A percentile compares a stretch with the other conserved stretches of the same genome.
These are phyloP conservation scores for Otolemur garnettii DNA, from an alignment of 2,113 vertebrate genomes.

Conservation along the genomic window DNA sequence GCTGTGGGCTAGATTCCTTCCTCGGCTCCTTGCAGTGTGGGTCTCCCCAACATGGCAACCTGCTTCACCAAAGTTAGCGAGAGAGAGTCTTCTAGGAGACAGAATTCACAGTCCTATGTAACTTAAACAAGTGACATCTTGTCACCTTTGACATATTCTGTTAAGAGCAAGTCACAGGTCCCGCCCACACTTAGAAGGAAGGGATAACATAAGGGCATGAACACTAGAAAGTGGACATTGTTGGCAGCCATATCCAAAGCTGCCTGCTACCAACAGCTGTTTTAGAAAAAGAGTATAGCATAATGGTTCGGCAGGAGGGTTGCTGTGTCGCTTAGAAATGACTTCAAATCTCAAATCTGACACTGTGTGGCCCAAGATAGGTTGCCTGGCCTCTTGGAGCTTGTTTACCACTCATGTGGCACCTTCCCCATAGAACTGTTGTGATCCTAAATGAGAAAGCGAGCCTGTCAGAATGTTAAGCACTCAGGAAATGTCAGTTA, in stretches of 20 bases:
- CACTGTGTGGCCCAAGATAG: neutral
- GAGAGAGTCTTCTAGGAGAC: neutral
- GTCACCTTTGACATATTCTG: neutral
- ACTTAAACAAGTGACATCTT: neutral
- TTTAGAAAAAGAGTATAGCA: neutral
- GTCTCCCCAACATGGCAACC: neutral
- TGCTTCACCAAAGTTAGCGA: neutral
- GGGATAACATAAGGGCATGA: neutral
- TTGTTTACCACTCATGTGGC: neutral
- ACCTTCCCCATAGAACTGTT: neutral
- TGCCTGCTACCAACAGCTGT: neutral
- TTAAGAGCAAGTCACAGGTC: neutral
- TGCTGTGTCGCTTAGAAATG: neutral
- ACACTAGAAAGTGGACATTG: neutral
- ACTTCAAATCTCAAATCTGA: neutral
- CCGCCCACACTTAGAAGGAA: neutral
- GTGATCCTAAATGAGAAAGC: neutral
- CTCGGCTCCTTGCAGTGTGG: neutral
- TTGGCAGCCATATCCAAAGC: neutral
- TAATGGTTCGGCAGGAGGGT: neutral
- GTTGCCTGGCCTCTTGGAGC: neutral
- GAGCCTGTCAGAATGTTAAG: neutral
- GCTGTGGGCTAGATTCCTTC: neutral
- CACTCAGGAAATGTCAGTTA: conserved; percentile 18
- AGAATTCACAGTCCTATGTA: neutral